Base-by-base conservation (phyloP, 1,140 invertebrate genomes). In the Eupeodes corollae region DNA sequence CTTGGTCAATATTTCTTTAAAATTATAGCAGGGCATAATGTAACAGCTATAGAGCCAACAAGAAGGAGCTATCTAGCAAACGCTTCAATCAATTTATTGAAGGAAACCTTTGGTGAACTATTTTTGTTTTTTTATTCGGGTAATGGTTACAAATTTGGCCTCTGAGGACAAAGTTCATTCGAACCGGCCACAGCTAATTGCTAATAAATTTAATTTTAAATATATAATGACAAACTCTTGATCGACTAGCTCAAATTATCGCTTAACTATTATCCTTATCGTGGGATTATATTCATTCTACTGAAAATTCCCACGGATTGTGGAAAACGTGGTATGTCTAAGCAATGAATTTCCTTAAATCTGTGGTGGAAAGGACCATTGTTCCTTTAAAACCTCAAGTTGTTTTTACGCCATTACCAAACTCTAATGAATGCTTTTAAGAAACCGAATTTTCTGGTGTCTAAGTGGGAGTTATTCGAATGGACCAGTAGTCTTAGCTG, bases 271-370 rank as follows among this genome's bases (percentile, higher is more conserved):
- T 46, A 6, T 16, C 19, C 32, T 18, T 46, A 12, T 31, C 55
- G 11, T 68, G 61, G 60, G 14, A 44, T 10, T 54, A 68, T 44
- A 53, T 63, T 9, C 21, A 42, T 0, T 53, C 56, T 11, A 14
- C 37, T 11, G 18, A 50, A 6, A 65, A 64, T 49, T n/a, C 57
- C 56, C 6, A 58, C n/a, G 55, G 10, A 57, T 59, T 50, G 11
- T 51, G 13, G 38, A 6, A 54, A 52, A 0, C 39, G 57, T 10
- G 54, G 57, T 16, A 34, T 14, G n/a, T 30, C 48, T 15, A 14
- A 9, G 1, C 21, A 55, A 1, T 37, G 42, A 11, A n/a, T 31
- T n/a, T 8, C 42, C 8, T 46, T 32, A 30, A 35, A 35, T 11
- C 15, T 50, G 18, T 50, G 39, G 49, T 50, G 44, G 49, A 12